These are phyloP conservation scores for Chlorodrepanis virens DNA, from an alignment of 2,113 vertebrate genomes.

Conservation along the genomic window DNA sequence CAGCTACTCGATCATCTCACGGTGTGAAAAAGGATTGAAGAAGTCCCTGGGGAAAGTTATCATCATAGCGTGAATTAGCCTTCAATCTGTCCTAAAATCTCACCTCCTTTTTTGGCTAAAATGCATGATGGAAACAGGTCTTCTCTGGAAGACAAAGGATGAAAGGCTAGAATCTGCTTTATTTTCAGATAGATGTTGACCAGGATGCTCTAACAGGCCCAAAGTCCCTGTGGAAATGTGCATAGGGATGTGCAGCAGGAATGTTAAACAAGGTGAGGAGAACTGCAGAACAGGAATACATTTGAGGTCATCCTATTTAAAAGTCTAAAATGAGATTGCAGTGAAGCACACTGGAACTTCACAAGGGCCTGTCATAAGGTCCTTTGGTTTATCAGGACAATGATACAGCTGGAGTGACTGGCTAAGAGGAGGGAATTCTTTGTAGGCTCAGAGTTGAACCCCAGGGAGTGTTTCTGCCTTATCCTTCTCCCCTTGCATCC, in stretches of 20 bases:
- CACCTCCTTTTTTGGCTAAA: background rate
- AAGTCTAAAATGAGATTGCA: background rate
- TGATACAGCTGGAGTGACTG: fast-evolving
- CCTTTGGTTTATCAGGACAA: background rate
- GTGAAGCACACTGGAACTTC: background rate
- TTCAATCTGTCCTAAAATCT: background rate
- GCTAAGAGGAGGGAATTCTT: background rate
- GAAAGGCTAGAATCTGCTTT: background rate
- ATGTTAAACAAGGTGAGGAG: background rate
- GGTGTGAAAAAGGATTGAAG: background rate
- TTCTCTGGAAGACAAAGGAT: background rate
- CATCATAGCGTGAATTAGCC: background rate
- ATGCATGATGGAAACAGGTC: background rate
- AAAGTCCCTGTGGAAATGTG: background rate
- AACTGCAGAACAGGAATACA: background rate
- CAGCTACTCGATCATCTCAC: background rate
- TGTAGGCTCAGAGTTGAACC: background rate
- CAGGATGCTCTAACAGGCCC: background rate
- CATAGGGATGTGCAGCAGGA: background rate
- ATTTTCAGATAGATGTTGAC: background rate
- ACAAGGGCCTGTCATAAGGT: fast-evolving
- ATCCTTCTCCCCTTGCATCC: background rate
- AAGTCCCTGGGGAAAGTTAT: background rate
- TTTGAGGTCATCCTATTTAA: background rate
- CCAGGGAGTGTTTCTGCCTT: background rate